These are phyloP conservation scores for Scortum barcoo DNA, from an alignment of 2,113 vertebrate genomes.

Conservation along the genomic window DNA sequence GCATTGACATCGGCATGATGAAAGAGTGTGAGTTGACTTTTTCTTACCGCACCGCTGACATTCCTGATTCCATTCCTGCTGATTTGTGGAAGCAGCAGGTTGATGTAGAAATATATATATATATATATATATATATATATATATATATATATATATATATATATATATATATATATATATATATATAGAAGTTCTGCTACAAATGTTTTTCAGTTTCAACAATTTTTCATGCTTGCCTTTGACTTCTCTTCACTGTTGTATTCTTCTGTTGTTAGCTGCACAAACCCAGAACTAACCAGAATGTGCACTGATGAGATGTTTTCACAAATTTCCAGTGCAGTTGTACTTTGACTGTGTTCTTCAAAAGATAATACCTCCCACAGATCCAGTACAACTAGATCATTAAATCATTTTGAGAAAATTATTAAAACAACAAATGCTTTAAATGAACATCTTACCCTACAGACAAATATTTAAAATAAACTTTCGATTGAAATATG, in stretches of 20 bases:
- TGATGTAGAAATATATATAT: constrained; percentile 3
- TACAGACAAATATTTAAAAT: background rate
- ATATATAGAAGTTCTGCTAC: background rate
- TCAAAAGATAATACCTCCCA: background rate
- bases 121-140: no score
- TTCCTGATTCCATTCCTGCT: background rate
- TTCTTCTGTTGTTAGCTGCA: background rate
- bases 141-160: no score
- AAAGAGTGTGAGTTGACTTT: constrained; percentile 93
- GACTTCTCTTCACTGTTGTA: background rate
- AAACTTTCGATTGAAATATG: background rate
- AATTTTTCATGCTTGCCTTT: background rate
- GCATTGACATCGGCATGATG: constrained; percentile 98
- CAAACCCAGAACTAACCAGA: background rate
- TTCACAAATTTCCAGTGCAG: background rate
- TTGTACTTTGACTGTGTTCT: background rate
- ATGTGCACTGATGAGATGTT: background rate
- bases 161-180: no score
- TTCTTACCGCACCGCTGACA: background rate
- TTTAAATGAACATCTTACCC: background rate
- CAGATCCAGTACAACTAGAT: background rate
- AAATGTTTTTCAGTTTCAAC: background rate
- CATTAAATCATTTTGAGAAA: background rate
- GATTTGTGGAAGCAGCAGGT: background rate
- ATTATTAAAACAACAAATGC: background rate